phyloP scores from a whole-genome alignment of 1,140 invertebrate species.

The Philotrypesis tridentata region DNA sequence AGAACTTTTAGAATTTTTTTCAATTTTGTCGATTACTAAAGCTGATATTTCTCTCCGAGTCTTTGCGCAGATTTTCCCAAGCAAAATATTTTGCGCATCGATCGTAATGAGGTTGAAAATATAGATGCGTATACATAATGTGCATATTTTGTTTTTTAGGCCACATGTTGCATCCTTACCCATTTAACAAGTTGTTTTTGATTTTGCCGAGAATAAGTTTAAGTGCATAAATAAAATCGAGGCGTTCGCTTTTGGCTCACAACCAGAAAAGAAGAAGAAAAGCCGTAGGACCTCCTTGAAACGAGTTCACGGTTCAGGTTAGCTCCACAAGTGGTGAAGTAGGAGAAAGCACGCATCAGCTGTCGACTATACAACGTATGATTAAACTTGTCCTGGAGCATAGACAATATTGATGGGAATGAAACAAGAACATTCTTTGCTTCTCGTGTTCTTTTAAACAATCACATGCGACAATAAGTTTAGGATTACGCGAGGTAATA shows the following conservation, averaged over 20 bases:
- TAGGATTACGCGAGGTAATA: too few species aligned
- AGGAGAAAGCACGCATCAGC: slow-evolving; percentile 15
- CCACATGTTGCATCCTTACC: too few species aligned
- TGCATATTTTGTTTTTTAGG: too few species aligned
- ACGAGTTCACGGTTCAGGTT: slow-evolving; percentile 52
- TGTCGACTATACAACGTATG: neutral
- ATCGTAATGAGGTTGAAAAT: too few species aligned
- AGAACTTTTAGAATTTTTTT: slow-evolving; percentile 10
- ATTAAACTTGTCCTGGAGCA: neutral
- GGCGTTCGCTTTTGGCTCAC: neutral
- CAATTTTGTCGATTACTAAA: slow-evolving; percentile 11
- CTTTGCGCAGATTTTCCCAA: neutral
- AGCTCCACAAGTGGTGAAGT: slow-evolving; percentile 72
- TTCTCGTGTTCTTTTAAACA: too few species aligned
- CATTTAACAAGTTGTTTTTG: too few species aligned
- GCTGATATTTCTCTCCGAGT: neutral
- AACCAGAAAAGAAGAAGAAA: neutral
- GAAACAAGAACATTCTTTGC: neutral
- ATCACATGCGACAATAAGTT: too few species aligned
- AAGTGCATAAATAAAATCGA: neutral
- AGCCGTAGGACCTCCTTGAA: neutral
- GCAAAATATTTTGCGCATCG: neutral
- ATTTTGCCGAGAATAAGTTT: too few species aligned
- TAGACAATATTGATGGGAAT: neutral
- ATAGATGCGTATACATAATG: too few species aligned